phyloP scores from a whole-genome alignment of 1,140 invertebrate species.

The Eurytemora carolleeae region DNA sequence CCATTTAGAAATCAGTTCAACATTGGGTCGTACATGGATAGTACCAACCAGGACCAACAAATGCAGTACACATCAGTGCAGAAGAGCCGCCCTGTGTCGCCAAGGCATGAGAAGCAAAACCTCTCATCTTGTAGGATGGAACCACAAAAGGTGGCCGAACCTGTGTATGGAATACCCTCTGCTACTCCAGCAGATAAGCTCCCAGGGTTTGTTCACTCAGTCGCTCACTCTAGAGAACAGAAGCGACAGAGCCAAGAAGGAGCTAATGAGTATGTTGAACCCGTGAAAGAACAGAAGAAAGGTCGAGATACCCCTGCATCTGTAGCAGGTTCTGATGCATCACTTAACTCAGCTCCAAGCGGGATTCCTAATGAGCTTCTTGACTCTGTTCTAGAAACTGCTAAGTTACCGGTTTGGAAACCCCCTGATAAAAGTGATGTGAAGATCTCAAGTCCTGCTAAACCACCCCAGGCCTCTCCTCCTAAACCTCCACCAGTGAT shows the following conservation, averaged over 20 bases:
- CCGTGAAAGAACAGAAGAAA: not conserved
- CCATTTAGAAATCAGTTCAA: not conserved
- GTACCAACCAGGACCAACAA: too few species aligned
- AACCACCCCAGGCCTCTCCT: not conserved
- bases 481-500: not conserved
- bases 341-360: not conserved
- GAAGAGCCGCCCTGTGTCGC: not conserved
- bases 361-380: slow-evolving; percentile 11
- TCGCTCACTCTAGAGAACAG: not conserved
- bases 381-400: slow-evolving; percentile 5
- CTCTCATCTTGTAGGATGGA: not conserved
- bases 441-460: not conserved
- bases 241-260: not conserved
- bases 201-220: not conserved
- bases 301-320: not conserved
- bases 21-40: too few species aligned
- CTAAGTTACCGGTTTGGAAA: slow-evolving; percentile 12
- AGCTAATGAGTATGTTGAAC: too few species aligned
- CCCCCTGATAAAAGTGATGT: not conserved
- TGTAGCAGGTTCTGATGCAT: not conserved
- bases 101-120: not conserved
- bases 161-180: not conserved
- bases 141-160: not conserved
- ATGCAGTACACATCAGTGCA: too few species aligned
- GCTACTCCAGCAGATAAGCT: slow-evolving; percentile 7